Percentiles rank a stretch among this genome's conserved stretches.
Evolutionary conservation across 2,888 invertebrate genomes (phyloP).

Genomic region (Drosophila neonasuta): DNA sequence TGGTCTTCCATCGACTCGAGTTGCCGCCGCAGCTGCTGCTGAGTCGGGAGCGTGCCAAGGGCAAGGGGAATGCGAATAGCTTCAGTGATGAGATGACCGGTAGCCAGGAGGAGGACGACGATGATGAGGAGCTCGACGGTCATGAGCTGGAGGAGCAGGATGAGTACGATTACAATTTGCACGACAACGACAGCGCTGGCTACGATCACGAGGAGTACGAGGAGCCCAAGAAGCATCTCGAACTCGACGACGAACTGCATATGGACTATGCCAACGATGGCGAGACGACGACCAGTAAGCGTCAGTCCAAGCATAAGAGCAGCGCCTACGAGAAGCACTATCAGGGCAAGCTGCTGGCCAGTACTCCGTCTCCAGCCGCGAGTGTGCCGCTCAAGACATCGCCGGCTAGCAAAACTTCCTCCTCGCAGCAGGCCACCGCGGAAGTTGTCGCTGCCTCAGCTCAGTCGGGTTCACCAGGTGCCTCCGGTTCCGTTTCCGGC

Average conservation of each 20-base stretch:
- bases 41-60: conserved; percentile 40
- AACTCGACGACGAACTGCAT: conserved; percentile 73
- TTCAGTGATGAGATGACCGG: conserved; percentile 81
- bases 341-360: conserved; percentile 58
- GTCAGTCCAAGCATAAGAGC: conserved; percentile 63
- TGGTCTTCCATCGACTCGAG: conserved; percentile 95
- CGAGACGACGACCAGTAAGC: conserved; percentile 48
- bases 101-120: conserved; percentile 64
- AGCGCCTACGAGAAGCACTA: conserved; percentile 72
- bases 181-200: conserved; percentile 77
- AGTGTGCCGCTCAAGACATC: conserved; percentile 46
- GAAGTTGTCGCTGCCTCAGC: too few relatives aligned
- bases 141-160: conserved; percentile 61
- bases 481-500: not conserved
- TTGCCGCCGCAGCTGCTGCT: conserved; percentile 84
- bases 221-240: conserved; percentile 78
- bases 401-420: conserved; percentile 75
- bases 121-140: conserved; percentile 54
- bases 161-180: conserved; percentile 74
- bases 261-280: conserved; percentile 78
- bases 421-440: conserved; percentile 43
- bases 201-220: conserved; percentile 74
- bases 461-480: too few relatives aligned
- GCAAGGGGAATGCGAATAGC: conserved; percentile 73
- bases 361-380: conserved; percentile 53